Evolutionary conservation across 2,113 vertebrate species (phyloP), one percentile per base, ranked within the genome.

Genomic region (Athene noctua): DNA sequence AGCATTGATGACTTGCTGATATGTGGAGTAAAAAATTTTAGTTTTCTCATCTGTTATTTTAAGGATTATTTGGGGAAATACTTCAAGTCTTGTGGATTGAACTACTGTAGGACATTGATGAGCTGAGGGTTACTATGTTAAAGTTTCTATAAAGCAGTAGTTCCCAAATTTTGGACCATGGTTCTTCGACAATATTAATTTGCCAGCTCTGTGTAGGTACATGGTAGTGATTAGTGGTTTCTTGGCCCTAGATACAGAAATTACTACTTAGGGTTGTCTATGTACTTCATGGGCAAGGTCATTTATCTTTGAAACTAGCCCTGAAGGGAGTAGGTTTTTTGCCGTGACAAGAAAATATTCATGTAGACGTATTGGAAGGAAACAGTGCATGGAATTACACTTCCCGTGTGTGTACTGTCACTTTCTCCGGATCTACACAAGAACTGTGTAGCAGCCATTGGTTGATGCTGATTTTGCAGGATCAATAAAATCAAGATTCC

Each of bases 321-420:
- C 23, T 88, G 38, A 51, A 58, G 13, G 44, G 27, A 51, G 20
- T 34, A 34, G 11, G 22, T 46, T 57, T 57, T 84, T 87, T 84
- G 49, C 36, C 8, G 6, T 61, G 9, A 42, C 6, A 71, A 54
- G 29, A 38, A 70, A 46, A 66, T 32, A 19, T 65, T 78, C 2
- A 2, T 36, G 25, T 49, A 40, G 26, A n/a, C 0, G 0, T 36
- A 13, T 2, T 67, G 38, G 38, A 80, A 82, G n/a, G 21, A 46
- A 49, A 36, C 8, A 42, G 6, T 26, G 23, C 15, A 11, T 62
- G 51, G 42, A 11, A 10, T 91, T 2, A 6, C 11, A 13, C 74
- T 79, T 66, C 21, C 51, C 15, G 1, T 74, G 18, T 7, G 4
- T 36, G 30, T 66, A 20, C 10, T 59, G 54, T 51, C 34, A 34